A percentile compares a stretch with the other conserved stretches of the same genome.
Evolutionary conservation across 2,797 vertebrate species (phyloP).

Genomic region (Neoniphon sammara): DNA sequence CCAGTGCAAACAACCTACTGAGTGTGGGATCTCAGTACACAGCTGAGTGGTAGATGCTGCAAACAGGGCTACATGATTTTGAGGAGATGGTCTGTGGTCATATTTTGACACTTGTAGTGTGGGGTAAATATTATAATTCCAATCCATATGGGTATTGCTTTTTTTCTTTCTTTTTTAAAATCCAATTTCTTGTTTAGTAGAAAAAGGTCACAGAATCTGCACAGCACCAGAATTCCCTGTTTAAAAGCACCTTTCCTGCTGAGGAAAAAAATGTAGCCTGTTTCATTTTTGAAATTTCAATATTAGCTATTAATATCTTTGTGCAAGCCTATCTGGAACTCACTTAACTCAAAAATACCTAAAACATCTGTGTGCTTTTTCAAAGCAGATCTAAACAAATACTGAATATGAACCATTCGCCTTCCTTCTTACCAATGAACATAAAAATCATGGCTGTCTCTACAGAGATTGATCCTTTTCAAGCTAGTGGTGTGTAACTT

Average conservation of each 20-base stretch:
- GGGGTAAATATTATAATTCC: background rate
- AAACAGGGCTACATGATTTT: background rate
- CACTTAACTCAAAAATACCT: background rate
- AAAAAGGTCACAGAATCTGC: too few species aligned
- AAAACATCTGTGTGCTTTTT: background rate
- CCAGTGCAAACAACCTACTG: slow-evolving; percentile 4
- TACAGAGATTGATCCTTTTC: slow-evolving; percentile 76
- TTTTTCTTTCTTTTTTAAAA: background rate
- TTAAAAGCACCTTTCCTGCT: too few species aligned
- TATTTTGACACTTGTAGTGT: too few species aligned
- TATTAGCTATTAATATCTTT: background rate
- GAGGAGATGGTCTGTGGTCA: background rate
- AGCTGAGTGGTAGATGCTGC: background rate
- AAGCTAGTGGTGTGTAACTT: slow-evolving; percentile 87
- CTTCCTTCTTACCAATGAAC: slow-evolving; percentile 1
- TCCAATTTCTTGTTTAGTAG: too few species aligned
- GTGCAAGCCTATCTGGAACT: background rate
- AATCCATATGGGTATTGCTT: background rate
- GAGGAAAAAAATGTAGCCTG: background rate
- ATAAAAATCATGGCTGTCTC: slow-evolving; percentile 40
- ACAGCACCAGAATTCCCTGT: too few species aligned
- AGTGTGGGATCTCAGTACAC: background rate
- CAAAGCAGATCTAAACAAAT: background rate
- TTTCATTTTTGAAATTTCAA: background rate
- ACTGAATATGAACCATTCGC: slow-evolving; percentile 1